phyloP scores from a whole-genome alignment of 2,888 invertebrate genomes.

The Meiosimyza decipiens region DNA sequence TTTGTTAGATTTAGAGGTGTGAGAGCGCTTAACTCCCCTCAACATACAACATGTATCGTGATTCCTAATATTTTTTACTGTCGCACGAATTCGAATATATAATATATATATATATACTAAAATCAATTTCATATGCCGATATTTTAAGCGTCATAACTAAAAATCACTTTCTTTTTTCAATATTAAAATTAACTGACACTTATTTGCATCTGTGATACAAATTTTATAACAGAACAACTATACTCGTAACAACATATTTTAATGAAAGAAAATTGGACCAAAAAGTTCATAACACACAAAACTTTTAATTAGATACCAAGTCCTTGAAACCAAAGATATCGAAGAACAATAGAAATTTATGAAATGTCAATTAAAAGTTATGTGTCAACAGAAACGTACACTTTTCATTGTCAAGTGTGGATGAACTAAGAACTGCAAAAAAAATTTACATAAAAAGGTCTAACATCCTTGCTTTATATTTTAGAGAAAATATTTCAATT shows the following conservation, averaged over 20 bases:
- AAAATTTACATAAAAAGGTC: too few relatives aligned
- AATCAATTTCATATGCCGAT: too few relatives aligned
- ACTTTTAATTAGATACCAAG: background rate
- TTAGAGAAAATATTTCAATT: too few relatives aligned
- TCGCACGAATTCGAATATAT: too few relatives aligned
- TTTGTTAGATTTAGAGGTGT: too few relatives aligned
- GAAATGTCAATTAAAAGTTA: conserved; percentile 47
- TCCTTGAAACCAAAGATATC: conserved; percentile 30
- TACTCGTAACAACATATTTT: conserved; percentile 1
- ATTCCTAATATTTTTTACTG: too few relatives aligned
- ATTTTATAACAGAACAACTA: conserved; percentile 48
- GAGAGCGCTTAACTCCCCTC: too few relatives aligned
- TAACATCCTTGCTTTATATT: too few relatives aligned
- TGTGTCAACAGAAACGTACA: conserved; percentile 38
- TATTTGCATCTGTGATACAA: conserved; percentile 49
- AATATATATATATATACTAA: too few relatives aligned
- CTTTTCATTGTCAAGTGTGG: conserved; percentile 27
- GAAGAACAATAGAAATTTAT: conserved; percentile 43
- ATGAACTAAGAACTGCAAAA: background rate
- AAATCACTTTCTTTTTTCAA: too few relatives aligned
- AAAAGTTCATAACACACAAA: background rate
- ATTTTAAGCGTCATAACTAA: too few relatives aligned
- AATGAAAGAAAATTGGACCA: background rate
- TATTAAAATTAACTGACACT: conserved; percentile 53
- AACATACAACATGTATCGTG: too few relatives aligned